A percentile compares a stretch with the other conserved stretches of the same genome.
Conservation (phyloP, 2,113 vertebrate species). For the Indicator maculatus region DNA sequence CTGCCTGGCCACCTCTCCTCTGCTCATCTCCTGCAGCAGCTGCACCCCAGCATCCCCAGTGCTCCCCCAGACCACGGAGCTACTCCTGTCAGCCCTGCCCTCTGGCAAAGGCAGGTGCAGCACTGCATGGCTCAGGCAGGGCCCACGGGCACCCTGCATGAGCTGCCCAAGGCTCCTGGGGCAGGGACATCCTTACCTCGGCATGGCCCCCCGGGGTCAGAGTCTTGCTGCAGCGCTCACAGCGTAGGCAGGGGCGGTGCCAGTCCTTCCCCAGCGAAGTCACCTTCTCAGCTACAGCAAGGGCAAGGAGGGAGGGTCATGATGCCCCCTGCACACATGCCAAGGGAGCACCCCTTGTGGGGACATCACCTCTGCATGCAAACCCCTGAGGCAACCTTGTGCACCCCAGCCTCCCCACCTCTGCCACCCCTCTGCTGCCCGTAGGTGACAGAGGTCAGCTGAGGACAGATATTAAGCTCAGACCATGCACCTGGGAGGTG, state of each 20-base stretch:
- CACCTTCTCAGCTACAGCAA: constrained; percentile 90
- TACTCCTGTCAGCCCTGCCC: not conserved
- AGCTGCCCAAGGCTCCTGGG: rapidly evolving
- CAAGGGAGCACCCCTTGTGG: rapidly evolving
- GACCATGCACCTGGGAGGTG: not conserved
- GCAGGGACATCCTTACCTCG: constrained; percentile 78
- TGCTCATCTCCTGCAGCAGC: not conserved
- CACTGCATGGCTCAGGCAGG: not conserved
- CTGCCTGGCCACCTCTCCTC: not conserved
- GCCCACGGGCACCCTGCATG: rapidly evolving
- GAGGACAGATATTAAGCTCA: not conserved
- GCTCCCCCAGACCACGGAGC: not conserved
- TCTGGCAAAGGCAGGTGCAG: not conserved
- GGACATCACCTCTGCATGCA: not conserved
- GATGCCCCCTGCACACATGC: not conserved
- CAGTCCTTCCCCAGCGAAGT: constrained; percentile 98
- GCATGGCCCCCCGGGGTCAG: constrained; percentile 92
- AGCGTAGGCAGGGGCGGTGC: constrained; percentile 96
- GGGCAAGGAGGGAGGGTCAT: not conserved
- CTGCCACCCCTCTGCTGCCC: not conserved
- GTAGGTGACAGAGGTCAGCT: not conserved
- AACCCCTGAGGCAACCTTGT: not conserved
- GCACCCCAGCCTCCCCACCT: not conserved
- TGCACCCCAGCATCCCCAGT: not conserved
- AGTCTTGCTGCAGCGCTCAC: constrained; percentile 94